Base-by-base conservation (phyloP, 1,140 invertebrate genomes). In the Camponotus vicinus region DNA sequence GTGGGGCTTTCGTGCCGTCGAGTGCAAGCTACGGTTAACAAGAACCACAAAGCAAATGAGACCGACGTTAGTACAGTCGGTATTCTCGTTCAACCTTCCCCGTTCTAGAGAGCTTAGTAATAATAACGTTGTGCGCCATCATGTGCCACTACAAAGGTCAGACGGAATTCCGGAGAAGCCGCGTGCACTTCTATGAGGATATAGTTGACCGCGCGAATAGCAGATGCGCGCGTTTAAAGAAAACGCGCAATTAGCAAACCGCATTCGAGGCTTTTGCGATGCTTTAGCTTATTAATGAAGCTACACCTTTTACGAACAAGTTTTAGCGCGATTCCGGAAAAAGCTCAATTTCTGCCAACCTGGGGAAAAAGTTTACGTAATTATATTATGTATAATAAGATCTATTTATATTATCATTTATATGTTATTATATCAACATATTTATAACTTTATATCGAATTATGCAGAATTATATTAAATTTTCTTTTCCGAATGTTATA, bases 11-110 rank as follows among this genome's bases (percentile, higher is more conserved):
- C 69, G 69, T 52, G 40, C 40, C 40, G 32, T 9, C 27, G 37
- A 34, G 55, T n/a, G 52, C 52, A 75, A 75, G 52, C 52, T 59
- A 75, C 52, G 52, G 71, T 75, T 83, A 83, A 61, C 70, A 84
- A 75, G 87, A 87, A 84, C 57, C 79, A 87, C 87, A 87, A 88
- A 88, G 78, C 71, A 87, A 87, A 88, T 75, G 66, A 67, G 64
- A 87, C 40, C 57, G 86, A 88, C 71, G 85, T 88, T 73, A 63
- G 69, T 27, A 15, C 59, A 87, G 75, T 15, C 40, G 71, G 77
- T 61, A 67, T 82, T 80, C 80, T 55, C 21, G 84, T 67, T 59
- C 34, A 57, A 77, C 32, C 42, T 40, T 5, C 34, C 71, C 15
- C 13, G 37, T 59, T 45, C 18, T 15, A 45, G 85, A 49, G 63